A percentile compares a stretch with the other conserved stretches of the same genome.
Evolutionary conservation across 37 sponge, comb jelly and placozoan genomes (phyloP).

Genomic region (Geodia barretti): DNA sequence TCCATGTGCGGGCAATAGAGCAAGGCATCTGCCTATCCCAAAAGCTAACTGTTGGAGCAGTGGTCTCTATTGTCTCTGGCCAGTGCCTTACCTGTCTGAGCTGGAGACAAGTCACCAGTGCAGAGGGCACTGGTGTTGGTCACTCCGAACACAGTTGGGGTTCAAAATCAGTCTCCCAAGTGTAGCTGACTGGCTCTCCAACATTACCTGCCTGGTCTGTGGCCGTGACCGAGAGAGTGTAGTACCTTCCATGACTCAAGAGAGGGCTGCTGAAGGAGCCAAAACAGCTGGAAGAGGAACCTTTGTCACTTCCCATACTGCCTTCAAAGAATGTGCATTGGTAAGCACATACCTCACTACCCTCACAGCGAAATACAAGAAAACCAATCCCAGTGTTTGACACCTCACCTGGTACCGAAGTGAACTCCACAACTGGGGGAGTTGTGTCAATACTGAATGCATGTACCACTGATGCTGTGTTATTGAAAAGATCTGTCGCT

Average conservation of each 20-base stretch:
- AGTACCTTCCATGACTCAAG: slow-evolving; percentile 1
- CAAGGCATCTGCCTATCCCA: slow-evolving; percentile 18
- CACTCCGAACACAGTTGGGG: neutral
- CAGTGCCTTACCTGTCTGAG: slow-evolving; percentile 5
- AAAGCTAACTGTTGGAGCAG: neutral
- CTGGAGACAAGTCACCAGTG: slow-evolving; percentile 9
- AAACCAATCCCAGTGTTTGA: too few relatives aligned
- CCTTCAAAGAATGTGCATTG: too few relatives aligned
- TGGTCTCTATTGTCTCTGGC: slow-evolving; percentile 12
- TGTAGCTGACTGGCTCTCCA: neutral
- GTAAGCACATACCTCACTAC: too few relatives aligned
- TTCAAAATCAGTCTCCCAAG: slow-evolving; percentile 42
- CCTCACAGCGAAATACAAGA: too few relatives aligned
- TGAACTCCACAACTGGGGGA: slow-evolving; percentile 8
- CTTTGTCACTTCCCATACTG: too few relatives aligned
- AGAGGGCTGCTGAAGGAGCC: too few relatives aligned
- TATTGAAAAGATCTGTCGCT: slow-evolving; percentile 5
- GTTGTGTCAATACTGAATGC: slow-evolving; percentile 13
- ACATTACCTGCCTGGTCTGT: slow-evolving; percentile 36
- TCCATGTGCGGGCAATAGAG: slow-evolving; percentile 20
- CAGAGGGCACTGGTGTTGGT: slow-evolving; percentile 5
- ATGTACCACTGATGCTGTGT: slow-evolving; percentile 14
- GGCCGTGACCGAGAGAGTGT: slow-evolving; percentile 9
- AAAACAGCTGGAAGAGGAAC: too few relatives aligned
- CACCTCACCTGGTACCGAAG: too few relatives aligned